Evolutionary conservation across 2,888 invertebrate genomes (phyloP), one percentile per base, ranked within the genome.

Genomic region (Phyto melanocephala): DNA sequence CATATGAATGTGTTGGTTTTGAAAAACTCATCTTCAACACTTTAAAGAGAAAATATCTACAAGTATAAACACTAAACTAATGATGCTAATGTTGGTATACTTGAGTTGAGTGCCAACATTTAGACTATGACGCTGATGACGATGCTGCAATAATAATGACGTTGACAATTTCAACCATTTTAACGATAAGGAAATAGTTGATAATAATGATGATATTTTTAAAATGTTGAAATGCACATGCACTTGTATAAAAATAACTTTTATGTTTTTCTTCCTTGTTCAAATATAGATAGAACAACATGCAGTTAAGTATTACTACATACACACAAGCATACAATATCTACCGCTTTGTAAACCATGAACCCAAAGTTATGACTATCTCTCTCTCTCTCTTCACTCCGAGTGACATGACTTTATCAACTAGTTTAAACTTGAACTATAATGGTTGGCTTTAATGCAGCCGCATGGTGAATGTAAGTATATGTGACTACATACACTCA

Each of bases 21-120:
- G 20, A 65, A 78, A 72, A 72, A 79, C 71, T 72, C 65, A 72
- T 79, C 71, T 72, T 58, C 40, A 72, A 72, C 71, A 72, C 71
- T 72, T 65, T 79, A 50, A 79, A 56, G 50, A 72, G 71, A 58
- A 65, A 52, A 65, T 62, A 52, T 52, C 17, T 52, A 52, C 40
- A 52, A 72, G 52, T 40, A 71, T 56, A 81, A 74, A 82, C 78
- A 78, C 50, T 75, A 40, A 82, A 82, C 81, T 82, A 82, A 81
- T 81, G 81, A 81, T 75, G 78, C 81, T 78, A 81, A 82, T 82
- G 81, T 78, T 74, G 81, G 74, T 78, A 70, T 78, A 82, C 81
- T 82, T 82, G 74, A 82, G 75, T 70, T 75, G 78, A 82, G 81
- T 82, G 81, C 78, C 81, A 82, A 75, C 81, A 78, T 82, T 82